Percentiles rank a stretch among this genome's conserved stretches.
Evolutionary conservation across 2,113 vertebrate species (phyloP).

Genomic region (Neolamprologus modestus): DNA sequence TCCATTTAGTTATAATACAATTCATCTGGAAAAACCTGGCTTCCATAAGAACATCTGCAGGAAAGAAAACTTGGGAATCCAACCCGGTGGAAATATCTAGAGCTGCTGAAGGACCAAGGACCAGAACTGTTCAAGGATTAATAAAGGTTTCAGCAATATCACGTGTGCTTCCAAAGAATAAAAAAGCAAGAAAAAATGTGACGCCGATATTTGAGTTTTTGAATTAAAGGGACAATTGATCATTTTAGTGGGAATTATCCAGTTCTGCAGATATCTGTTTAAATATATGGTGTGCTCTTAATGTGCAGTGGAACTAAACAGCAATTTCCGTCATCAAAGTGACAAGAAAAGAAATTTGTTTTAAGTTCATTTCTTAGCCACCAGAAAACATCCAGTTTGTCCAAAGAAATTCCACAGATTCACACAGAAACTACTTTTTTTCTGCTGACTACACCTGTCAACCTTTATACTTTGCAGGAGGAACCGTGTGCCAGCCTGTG

Average conservation of each 20-base stretch:
- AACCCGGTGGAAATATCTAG: neutral
- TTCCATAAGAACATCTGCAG: neutral
- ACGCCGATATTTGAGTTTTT: neutral
- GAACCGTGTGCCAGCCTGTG: neutral
- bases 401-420: fast-evolving
- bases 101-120: neutral
- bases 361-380: neutral
- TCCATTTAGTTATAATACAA: neutral
- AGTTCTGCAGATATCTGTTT: neutral
- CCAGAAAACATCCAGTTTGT: neutral
- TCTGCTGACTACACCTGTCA: neutral
- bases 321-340: neutral
- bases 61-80: neutral
- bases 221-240: neutral
- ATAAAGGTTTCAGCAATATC: neutral
- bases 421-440: neutral
- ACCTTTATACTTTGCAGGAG: neutral
- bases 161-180: neutral
- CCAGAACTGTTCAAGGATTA: neutral
- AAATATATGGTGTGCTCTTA: neutral
- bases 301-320: neutral
- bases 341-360: neutral
- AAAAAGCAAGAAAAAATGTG: neutral
- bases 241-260: neutral
- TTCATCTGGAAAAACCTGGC: neutral